These are phyloP conservation scores for Harpalus rufipes DNA, from an alignment of 2,888 invertebrate genomes.

Conservation along the genomic window DNA sequence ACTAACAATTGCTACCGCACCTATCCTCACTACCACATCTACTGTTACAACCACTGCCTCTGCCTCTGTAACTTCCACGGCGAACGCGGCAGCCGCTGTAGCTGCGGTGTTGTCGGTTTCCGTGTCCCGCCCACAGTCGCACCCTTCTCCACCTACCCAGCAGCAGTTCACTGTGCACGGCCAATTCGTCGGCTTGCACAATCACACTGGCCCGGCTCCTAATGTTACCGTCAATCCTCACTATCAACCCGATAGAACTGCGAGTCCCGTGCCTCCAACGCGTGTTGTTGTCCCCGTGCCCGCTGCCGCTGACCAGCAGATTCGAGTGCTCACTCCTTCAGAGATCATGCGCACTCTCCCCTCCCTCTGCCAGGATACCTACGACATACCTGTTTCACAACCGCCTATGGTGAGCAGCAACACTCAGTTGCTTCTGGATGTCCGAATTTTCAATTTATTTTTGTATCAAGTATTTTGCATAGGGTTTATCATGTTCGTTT, in stretches of 20 bases:
- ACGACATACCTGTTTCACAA: constrained; percentile 79
- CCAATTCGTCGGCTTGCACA: constrained; percentile 76
- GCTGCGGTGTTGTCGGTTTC: constrained; percentile 35
- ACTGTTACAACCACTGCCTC: constrained; percentile 69
- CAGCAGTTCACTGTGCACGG: constrained; percentile 77
- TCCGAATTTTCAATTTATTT: constrained; percentile 50
- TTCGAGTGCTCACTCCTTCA: constrained; percentile 92
- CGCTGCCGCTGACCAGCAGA: constrained; percentile 84
- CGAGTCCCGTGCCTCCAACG: constrained; percentile 76
- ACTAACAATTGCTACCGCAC: constrained; percentile 73
- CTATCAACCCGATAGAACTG: constrained; percentile 74
- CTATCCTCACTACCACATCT: constrained; percentile 72
- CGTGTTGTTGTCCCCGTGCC: constrained; percentile 66
- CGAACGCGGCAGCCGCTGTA: constrained; percentile 65
- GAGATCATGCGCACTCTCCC: constrained; percentile 95
- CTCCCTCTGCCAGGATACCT: constrained; percentile 87
- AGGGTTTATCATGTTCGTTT: constrained; percentile 32
- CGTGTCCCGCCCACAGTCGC: constrained; percentile 66
- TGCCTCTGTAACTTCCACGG: constrained; percentile 71
- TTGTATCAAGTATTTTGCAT: constrained; percentile 28
- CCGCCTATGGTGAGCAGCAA: constrained; percentile 77
- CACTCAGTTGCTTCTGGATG: constrained; percentile 65
- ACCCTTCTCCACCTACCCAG: constrained; percentile 74
- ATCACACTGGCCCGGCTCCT: constrained; percentile 82
- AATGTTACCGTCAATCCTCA: constrained; percentile 85